Percentiles rank a stretch among this genome's conserved stretches.
Evolutionary conservation across 2,797 vertebrate genomes (phyloP).

Genomic region (Phataginus tricuspis): DNA sequence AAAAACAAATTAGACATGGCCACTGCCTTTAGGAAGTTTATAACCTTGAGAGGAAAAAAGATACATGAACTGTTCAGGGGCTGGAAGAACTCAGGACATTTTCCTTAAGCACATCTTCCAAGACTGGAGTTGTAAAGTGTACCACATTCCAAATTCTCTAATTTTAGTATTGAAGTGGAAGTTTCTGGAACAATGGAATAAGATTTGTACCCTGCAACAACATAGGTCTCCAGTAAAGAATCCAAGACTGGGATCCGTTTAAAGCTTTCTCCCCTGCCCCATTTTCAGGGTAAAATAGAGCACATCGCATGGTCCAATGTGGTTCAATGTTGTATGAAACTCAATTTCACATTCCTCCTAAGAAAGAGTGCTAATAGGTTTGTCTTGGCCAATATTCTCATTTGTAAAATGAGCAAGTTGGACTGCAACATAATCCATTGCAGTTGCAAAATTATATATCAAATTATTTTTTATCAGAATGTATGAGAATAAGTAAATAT

Average conservation of each 20-base stretch:
- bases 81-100: not conserved
- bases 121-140: not conserved
- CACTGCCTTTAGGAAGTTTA: not conserved
- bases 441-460: not conserved
- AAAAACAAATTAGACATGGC: not conserved
- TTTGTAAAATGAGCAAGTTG: not conserved
- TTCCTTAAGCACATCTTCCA: not conserved
- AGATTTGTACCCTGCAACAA: not conserved
- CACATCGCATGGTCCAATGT: fast-evolving
- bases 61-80: not conserved
- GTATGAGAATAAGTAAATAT: not conserved
- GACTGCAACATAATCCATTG: not conserved
- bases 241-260: not conserved
- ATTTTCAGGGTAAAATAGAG: not conserved
- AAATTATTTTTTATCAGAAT: not conserved
- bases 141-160: not conserved
- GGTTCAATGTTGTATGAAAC: not conserved
- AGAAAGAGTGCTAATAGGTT: not conserved
- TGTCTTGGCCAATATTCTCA: not conserved
- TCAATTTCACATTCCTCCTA: not conserved
- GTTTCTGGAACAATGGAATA: not conserved
- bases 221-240: not conserved
- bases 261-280: not conserved
- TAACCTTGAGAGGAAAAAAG: not conserved
- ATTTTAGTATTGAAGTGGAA: not conserved